Conservation (phyloP, 2,113 vertebrate genomes). For the Helogale parvula region DNA sequence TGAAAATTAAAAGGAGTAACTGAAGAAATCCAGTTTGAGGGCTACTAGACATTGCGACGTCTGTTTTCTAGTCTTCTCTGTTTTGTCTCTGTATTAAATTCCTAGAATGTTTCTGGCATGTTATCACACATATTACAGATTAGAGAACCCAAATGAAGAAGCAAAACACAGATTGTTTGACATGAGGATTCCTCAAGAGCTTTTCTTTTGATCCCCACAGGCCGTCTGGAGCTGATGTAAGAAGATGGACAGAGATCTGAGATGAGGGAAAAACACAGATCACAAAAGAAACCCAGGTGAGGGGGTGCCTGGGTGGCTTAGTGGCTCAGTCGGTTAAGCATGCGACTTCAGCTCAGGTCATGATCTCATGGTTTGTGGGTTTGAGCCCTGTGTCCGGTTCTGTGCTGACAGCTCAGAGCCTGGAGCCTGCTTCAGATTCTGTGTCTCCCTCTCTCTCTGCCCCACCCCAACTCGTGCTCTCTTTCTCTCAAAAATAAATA, state of each 20-base stretch:
- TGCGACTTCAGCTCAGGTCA: no score
- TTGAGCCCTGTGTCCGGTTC: no score
- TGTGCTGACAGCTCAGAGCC: no score
- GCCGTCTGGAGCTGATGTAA: constrained; percentile 53
- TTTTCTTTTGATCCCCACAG: constrained; percentile 60
- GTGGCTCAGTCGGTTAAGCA: no score
- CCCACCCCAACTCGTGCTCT: no score
- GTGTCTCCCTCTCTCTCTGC: no score
- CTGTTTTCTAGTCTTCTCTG: neutral
- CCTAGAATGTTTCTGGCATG: neutral
- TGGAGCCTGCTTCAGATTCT: no score
- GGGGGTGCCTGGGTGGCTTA: neutral
- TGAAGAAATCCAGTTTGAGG: neutral
- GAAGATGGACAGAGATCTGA: constrained; percentile 63
- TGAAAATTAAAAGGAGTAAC: neutral
- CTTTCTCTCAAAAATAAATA: no score
- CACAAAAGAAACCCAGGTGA: constrained; percentile 48
- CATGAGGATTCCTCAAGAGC: neutral
- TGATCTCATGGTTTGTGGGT: no score
- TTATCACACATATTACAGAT: constrained; percentile 44
- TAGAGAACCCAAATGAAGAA: constrained; percentile 48
- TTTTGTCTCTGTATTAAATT: neutral
- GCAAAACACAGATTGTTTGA: neutral
- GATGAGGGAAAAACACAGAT: constrained; percentile 49
- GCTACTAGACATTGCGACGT: neutral